Evolutionary conservation across 2,113 vertebrate species (phyloP), one percentile per base, ranked within the genome.

Genomic region (Illadopsis cleaveri): DNA sequence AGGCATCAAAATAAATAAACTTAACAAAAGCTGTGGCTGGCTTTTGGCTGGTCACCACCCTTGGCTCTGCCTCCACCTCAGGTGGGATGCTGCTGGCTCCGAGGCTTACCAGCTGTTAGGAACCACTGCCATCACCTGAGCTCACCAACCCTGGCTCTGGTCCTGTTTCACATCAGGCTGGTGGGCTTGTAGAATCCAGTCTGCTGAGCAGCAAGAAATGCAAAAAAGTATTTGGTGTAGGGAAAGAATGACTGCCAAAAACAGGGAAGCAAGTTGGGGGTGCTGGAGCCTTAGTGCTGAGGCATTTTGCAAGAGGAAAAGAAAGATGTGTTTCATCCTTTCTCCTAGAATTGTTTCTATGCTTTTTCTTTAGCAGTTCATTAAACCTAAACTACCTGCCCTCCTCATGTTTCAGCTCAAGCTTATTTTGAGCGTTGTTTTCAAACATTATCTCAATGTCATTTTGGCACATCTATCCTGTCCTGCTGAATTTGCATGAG

Each of bases 231-330:
- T 68, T 50, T 82, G 30, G 30, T 42, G n/a, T 6, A 30, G 51
- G 33, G 35, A 54, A 40, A 57, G 16, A 38, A 40, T 50, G 68
- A 35, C 0, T 0, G 27, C 33, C 71, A 77, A 64, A 69, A 86
- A 48, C 4, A 12, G 21, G 38, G 6, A 19, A 37, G 31, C 0
- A 7, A 27, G 56, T 18, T 2, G 10, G 40, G 47, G 13, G 14
- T 65, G 47, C 61, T 50, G 40, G 19, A 87, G 48, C 6, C 0
- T 50, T 48, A 53, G 31, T 12, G 22, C 20, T 35, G 61, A 78
- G 37, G 61, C 24, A 51, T 76, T 85, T 85, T 76, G 38, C 2
- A 10, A 92, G 30, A 69, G 21, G 10, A 62, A 69, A 45, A 82
- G 56, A 53, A 37, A 28, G 13, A 6, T 7, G 13, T 15, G 68